phyloP scores from a whole-genome alignment of 2,888 invertebrate species.

The Ophonus ardosiacus region DNA sequence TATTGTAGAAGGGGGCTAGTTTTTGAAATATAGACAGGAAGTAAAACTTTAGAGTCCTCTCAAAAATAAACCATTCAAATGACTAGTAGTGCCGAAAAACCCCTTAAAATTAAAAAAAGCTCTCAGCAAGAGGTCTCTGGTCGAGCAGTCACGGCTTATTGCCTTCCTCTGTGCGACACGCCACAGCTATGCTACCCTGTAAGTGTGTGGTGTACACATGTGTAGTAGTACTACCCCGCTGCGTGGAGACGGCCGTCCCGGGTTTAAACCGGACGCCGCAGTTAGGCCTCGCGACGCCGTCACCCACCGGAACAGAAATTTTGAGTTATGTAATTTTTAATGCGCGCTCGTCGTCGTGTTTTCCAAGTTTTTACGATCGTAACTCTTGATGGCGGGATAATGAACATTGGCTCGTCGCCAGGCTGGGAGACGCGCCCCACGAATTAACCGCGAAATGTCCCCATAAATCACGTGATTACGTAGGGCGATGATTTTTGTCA shows the following conservation, averaged over 20 bases:
- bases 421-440: slow-evolving; percentile 69
- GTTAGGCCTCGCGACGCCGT: slow-evolving; percentile 74
- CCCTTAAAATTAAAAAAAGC: slow-evolving; percentile 14
- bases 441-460: slow-evolving; percentile 73
- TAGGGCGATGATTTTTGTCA: slow-evolving; percentile 73
- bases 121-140: neutral
- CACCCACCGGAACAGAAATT: slow-evolving; percentile 73
- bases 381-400: slow-evolving; percentile 66
- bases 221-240: neutral
- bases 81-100: slow-evolving; percentile 7
- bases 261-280: slow-evolving; percentile 75
- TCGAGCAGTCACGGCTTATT: slow-evolving; percentile 36
- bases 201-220: neutral
- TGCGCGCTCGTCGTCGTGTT: slow-evolving; percentile 65
- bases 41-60: slow-evolving; percentile 13
- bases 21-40: slow-evolving; percentile 12
- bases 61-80: slow-evolving; percentile 19
- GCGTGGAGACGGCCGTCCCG: neutral
- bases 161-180: neutral
- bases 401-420: slow-evolving; percentile 71
- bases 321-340: slow-evolving; percentile 75
- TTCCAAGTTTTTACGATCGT: slow-evolving; percentile 67
- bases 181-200: no score
- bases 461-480: slow-evolving; percentile 74
- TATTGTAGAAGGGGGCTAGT: neutral